These are phyloP conservation scores for Saccostrea echinata DNA, from an alignment of 1,140 invertebrate genomes.

Conservation along the genomic window DNA sequence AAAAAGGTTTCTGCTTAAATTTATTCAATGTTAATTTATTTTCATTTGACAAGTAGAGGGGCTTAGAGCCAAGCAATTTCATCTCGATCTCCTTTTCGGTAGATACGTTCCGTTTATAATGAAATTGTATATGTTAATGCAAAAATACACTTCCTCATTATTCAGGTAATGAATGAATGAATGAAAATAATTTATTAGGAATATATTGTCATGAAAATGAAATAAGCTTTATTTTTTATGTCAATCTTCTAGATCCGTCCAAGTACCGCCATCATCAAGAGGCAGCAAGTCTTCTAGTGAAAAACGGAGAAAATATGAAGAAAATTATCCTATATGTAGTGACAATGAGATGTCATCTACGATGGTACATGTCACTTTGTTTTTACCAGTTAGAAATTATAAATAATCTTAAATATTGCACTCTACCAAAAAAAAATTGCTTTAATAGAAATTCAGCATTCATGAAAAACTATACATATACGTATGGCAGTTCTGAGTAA, in stretches of 20 bases:
- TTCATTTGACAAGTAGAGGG: no score
- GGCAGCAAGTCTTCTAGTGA: neutral
- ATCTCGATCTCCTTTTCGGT: no score
- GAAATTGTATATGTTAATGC: neutral
- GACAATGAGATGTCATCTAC: neutral
- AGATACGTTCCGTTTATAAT: neutral
- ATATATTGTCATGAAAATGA: neutral
- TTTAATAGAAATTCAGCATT: no score
- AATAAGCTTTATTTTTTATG: neutral
- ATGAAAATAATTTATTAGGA: neutral
- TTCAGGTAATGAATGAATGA: neutral
- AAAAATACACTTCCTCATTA: neutral
- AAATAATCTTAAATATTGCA: no score
- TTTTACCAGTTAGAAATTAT: neutral
- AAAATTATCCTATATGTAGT: neutral
- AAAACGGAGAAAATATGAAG: neutral
- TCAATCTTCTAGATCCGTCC: neutral
- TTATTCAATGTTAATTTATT: neutral
- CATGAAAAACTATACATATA: no score
- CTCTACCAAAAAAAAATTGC: no score
- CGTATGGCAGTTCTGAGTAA: no score
- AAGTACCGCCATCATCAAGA: neutral
- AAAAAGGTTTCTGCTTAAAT: neutral
- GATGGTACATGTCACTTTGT: neutral
- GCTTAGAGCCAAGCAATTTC: no score